These are phyloP conservation scores for Steatocranus sp. DNA, from an alignment of 2,797 vertebrate species.

Conservation along the genomic window DNA sequence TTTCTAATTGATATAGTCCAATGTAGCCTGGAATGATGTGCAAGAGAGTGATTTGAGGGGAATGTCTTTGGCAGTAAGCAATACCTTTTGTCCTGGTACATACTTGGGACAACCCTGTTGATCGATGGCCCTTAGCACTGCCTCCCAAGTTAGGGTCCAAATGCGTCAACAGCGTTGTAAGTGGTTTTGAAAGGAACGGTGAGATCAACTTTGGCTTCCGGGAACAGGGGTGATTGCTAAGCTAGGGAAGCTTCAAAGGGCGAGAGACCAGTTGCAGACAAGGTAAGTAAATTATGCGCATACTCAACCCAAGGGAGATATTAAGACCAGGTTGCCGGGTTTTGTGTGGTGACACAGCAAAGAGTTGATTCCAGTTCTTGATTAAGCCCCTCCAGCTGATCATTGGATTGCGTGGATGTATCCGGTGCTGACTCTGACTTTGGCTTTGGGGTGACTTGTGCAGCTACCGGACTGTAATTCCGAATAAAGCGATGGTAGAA, in stretches of 20 bases:
- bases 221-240: background rate
- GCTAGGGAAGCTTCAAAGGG: background rate
- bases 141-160: background rate
- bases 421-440: background rate
- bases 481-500: rapidly evolving
- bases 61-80: background rate
- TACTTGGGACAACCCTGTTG: background rate
- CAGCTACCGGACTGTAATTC: background rate
- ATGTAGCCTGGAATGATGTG: background rate
- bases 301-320: background rate
- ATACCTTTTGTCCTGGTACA: background rate
- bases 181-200: background rate
- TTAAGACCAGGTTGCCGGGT: rapidly evolving
- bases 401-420: background rate
- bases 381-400: background rate
- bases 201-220: background rate
- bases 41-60: background rate
- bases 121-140: background rate
- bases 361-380: background rate
- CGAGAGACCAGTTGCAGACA: background rate
- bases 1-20: background rate
- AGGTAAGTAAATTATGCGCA: background rate
- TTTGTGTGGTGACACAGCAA: background rate
- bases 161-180: rapidly evolving
- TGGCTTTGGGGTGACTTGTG: rapidly evolving